phyloP scores from a whole-genome alignment of 2,797 vertebrate genomes.

The Hemibagrus guttatus region DNA sequence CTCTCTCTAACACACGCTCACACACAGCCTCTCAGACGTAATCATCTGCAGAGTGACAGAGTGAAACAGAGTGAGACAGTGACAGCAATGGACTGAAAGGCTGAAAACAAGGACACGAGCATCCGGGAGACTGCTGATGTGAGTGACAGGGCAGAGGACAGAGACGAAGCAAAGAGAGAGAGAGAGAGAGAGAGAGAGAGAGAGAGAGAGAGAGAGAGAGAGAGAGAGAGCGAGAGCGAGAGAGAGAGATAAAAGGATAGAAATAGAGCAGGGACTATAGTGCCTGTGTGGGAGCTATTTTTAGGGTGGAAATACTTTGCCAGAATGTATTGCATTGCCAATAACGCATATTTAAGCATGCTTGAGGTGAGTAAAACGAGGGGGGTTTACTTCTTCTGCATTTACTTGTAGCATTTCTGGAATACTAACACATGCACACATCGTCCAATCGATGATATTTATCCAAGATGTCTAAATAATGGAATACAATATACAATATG shows the following conservation, averaged over 20 bases:
- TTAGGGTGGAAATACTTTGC: constrained; percentile 49
- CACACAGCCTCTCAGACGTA: constrained; percentile 1
- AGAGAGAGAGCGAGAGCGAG: constrained; percentile 28
- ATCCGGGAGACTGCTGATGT: constrained; percentile 23
- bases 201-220: constrained; percentile 19
- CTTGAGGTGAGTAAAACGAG: constrained; percentile 43
- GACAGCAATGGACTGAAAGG: constrained; percentile 10
- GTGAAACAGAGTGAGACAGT: constrained; percentile 25
- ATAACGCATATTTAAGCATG: constrained; percentile 54
- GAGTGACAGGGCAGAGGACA: constrained; percentile 6
- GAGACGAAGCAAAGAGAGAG: constrained; percentile 22
- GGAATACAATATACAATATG: not conserved
- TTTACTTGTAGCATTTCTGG: constrained; percentile 40
- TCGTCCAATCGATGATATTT: constrained; percentile 30
- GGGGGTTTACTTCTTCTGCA: constrained; percentile 32
- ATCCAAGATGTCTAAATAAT: constrained; percentile 34
- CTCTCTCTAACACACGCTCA: not conserved
- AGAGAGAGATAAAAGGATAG: constrained; percentile 7
- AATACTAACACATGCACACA: constrained; percentile 2
- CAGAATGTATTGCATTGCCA: constrained; percentile 53
- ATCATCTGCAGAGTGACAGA: constrained; percentile 22
- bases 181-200: constrained; percentile 25
- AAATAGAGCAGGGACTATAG: constrained; percentile 32
- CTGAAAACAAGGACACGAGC: constrained; percentile 13
- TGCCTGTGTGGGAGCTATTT: constrained; percentile 42